phyloP scores from a whole-genome alignment of 1,140 invertebrate genomes.

The Drosophila albomicans region DNA sequence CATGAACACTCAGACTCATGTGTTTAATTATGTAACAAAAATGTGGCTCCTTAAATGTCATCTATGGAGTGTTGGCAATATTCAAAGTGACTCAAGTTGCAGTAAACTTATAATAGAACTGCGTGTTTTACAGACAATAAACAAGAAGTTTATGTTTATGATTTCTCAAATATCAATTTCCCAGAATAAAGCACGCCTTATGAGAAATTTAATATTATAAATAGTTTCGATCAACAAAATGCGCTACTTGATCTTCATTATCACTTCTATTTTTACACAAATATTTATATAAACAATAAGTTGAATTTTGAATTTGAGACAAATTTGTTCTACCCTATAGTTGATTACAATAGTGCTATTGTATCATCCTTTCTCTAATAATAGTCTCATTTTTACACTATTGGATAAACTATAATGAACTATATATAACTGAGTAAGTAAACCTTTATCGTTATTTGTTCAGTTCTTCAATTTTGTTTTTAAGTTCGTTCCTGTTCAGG shows the following conservation, averaged over 20 bases:
- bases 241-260: slow-evolving; percentile 24
- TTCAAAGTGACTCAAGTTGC: not conserved
- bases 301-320: not conserved
- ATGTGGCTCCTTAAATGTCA: not conserved
- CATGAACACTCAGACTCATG: slow-evolving; percentile 6
- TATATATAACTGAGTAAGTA: too few relatives aligned
- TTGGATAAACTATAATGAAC: too few relatives aligned
- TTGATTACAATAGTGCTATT: too few relatives aligned
- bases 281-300: slow-evolving; percentile 11
- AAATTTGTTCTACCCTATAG: not conserved
- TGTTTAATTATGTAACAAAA: slow-evolving; percentile 4
- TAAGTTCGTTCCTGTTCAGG: too few relatives aligned
- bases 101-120: too few relatives aligned
- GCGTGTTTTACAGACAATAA: too few relatives aligned
- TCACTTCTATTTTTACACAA: slow-evolving; percentile 37
- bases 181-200: not conserved
- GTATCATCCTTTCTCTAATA: too few relatives aligned
- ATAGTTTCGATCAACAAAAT: not conserved
- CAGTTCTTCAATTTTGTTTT: too few relatives aligned
- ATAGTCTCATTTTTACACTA: too few relatives aligned
- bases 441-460: too few relatives aligned
- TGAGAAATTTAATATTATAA: not conserved
- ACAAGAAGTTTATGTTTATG: too few relatives aligned
- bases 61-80: not conserved
- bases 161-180: not conserved